phyloP scores from a whole-genome alignment of 2,113 vertebrate species.

The Perca flavescens region DNA sequence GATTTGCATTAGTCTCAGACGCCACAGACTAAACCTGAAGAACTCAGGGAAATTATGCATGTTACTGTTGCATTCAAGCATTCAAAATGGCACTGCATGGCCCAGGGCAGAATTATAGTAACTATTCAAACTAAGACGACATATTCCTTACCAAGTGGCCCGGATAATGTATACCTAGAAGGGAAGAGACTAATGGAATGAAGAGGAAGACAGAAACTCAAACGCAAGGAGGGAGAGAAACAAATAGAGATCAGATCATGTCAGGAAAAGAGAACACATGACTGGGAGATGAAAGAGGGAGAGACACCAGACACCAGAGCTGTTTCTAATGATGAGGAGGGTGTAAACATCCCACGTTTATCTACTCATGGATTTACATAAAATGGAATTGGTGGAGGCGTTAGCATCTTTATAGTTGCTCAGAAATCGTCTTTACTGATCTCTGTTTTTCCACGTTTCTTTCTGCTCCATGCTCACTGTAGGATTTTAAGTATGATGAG shows the following conservation, averaged over 20 bases:
- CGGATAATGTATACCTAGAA: background rate
- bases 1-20: background rate
- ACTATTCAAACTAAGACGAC: background rate
- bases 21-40: background rate
- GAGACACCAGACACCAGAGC: background rate
- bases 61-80: background rate
- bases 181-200: background rate
- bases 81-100: background rate
- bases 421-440: background rate
- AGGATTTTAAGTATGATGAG: background rate
- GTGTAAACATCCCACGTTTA: conserved; percentile 3
- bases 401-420: background rate
- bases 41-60: background rate
- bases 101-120: background rate
- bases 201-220: background rate
- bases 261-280: background rate
- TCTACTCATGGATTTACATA: too few relatives aligned
- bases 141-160: background rate
- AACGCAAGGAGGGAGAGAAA: background rate
- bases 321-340: background rate
- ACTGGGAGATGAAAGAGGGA: background rate
- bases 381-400: background rate
- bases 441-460: background rate
- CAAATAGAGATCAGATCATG: background rate
- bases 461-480: background rate